Evolutionary conservation across 2,888 invertebrate species (phyloP).

Genomic region (Torymus texanus): DNA sequence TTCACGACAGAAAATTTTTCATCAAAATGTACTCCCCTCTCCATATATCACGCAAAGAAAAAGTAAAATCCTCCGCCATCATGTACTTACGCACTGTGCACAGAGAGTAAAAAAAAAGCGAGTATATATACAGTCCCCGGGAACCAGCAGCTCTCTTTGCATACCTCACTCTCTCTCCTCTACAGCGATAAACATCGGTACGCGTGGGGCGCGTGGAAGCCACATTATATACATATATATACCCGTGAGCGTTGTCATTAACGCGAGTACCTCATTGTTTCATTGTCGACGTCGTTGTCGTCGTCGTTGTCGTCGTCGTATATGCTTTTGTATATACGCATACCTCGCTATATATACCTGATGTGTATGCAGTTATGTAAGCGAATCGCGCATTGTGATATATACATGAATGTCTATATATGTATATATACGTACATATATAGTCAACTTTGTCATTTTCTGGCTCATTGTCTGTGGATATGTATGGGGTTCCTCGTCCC

Average conservation of each 20-base stretch:
- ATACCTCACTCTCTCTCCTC: no score
- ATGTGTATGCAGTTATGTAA: constrained; percentile 23
- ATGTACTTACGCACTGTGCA: no score
- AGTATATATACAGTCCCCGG: not conserved
- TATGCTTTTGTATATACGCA: no score
- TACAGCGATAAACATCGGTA: constrained; percentile 45
- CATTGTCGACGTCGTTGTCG: constrained; percentile 33
- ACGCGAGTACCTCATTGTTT: constrained; percentile 36
- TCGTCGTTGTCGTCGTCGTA: not conserved
- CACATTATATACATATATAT: constrained; percentile 14
- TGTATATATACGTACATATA: not conserved
- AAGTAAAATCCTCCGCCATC: no score
- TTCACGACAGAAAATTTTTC: no score
- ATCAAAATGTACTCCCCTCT: no score
- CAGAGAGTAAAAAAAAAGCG: no score
- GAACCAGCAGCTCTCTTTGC: no score
- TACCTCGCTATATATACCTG: no score
- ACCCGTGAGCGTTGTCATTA: constrained; percentile 32
- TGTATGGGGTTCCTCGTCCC: no score
- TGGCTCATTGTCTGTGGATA: constrained; percentile 33
- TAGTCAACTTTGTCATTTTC: constrained; percentile 52
- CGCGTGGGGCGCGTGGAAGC: not conserved
- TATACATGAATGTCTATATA: not conserved
- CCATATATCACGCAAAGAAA: no score
- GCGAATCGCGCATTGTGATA: not conserved